Base-by-base conservation (phyloP, 2,113 vertebrate species). In the Apeltes quadracus region DNA sequence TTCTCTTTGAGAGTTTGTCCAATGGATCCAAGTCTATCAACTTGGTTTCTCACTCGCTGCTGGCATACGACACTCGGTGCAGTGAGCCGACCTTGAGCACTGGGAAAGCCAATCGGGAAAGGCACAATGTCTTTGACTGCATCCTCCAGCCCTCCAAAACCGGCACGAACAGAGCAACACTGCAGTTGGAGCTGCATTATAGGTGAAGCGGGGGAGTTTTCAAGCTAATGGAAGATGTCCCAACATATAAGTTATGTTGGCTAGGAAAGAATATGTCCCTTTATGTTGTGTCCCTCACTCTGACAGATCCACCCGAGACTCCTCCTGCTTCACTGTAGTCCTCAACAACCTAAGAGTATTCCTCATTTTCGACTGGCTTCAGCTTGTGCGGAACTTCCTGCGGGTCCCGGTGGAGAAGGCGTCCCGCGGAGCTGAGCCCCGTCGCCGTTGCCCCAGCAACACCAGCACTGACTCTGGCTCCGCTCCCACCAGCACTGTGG, bases 311-410 rank as follows among this genome's bases (percentile, higher is more conserved):
- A 97, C 97, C 0, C 95, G 95, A 43, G 97, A 99, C 58, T 95
- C 95, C 0, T 99, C 98, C 61, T 96, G 93, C 88, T 99, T 99
- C 82, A 99, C 98, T 0, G 94, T 98, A 9, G 96, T 99, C 56
- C 94, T 99, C 78, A 99, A 99, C 90, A 99, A 97, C 75, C 94
- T 98, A 14, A 92, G 98, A 4, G 97, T 99, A 0, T 98, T 99
- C 73, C 93, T 99, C 32, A 98, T 99, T 83, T 99, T 99, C 68
- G 97, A 98, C 85, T 99, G 98, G 98, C 73, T 99, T 25, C 85
- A 96, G 29, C 90, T 97, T 51, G 96, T 99, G 3, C 94, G 92
- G 14, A 95, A 96, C 76, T 99, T 99, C 75, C 83, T 99, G 0
- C 91, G 82, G 0, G 91, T 94, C 41, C 95, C 96, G 0, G 92